A percentile compares a stretch with the other conserved stretches of the same genome.
phyloP scores from a whole-genome alignment of 2,888 invertebrate genomes.

The Dasysyrphus tricinctus region DNA sequence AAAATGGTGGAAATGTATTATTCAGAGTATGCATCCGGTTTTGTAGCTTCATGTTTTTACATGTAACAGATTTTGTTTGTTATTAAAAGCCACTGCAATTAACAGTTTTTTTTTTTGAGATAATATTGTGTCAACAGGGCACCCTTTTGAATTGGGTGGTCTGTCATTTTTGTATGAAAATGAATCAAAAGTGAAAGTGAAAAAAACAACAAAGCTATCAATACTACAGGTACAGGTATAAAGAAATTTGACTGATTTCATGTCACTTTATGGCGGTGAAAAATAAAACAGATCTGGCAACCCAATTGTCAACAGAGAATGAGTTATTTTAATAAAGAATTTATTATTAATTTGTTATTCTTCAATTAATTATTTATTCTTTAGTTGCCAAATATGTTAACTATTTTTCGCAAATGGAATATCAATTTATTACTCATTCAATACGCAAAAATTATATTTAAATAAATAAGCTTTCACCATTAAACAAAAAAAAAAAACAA shows the following conservation, averaged over 20 bases:
- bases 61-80: constrained; percentile 6
- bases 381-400: constrained; percentile 23
- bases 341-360: neutral
- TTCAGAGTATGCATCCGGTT: constrained; percentile 18
- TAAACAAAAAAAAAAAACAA: neutral
- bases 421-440: constrained; percentile 12
- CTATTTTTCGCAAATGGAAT: constrained; percentile 18
- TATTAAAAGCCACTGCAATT: neutral
- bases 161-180: neutral
- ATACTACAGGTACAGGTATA: neutral
- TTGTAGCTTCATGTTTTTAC: neutral
- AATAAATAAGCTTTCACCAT: constrained; percentile 29
- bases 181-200: constrained; percentile 28
- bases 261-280: neutral
- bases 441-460: neutral
- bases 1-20: neutral
- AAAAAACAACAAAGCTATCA: neutral
- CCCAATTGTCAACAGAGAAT: neutral
- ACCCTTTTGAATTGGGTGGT: neutral
- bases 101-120: neutral
- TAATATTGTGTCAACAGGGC: too few relatives aligned
- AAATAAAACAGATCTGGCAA: constrained; percentile 7
- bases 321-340: constrained; percentile 23
- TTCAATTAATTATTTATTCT: constrained; percentile 28
- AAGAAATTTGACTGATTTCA: neutral